phyloP scores from a whole-genome alignment of 2,113 vertebrate species.

The Plecotus auritus region DNA sequence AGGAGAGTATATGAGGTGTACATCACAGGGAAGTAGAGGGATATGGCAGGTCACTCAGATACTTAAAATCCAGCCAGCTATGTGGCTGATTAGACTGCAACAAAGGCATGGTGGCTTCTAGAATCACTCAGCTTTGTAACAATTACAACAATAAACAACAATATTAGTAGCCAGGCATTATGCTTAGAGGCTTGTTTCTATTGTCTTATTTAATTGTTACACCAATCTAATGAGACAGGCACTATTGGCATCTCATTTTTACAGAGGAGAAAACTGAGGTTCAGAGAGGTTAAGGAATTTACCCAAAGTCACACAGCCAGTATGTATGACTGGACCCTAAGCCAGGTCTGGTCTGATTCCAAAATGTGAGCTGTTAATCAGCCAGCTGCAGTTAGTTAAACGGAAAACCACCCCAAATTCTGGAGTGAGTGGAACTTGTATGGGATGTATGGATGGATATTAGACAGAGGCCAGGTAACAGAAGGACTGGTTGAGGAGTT shows the following conservation, averaged over 20 bases:
- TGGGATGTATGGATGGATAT: not conserved
- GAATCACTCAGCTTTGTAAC: not conserved
- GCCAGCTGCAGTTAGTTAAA: not conserved
- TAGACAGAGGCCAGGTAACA: not conserved
- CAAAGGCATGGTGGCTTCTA: not conserved
- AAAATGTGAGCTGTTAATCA: slow-evolving; percentile 11
- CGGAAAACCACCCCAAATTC: not conserved
- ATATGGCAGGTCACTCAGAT: not conserved
- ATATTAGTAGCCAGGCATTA: not conserved
- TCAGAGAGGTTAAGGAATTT: slow-evolving; percentile 18
- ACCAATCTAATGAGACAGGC: not conserved
- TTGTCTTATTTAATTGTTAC: not conserved
- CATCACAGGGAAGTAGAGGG: not conserved
- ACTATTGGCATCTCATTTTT: not conserved
- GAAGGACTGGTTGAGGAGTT: not conserved
- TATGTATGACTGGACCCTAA: not conserved
- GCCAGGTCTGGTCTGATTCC: not conserved
- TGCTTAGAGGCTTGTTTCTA: slow-evolving; percentile 13
- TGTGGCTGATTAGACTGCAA: not conserved
- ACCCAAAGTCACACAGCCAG: not conserved
- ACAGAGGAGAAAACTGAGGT: not conserved
- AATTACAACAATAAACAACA: not conserved
- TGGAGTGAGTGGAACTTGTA: not conserved
- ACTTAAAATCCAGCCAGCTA: not conserved
- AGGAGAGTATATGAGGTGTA: not conserved